Conservation (phyloP, 2,113 vertebrate genomes). For the Microcebus jonahi region DNA sequence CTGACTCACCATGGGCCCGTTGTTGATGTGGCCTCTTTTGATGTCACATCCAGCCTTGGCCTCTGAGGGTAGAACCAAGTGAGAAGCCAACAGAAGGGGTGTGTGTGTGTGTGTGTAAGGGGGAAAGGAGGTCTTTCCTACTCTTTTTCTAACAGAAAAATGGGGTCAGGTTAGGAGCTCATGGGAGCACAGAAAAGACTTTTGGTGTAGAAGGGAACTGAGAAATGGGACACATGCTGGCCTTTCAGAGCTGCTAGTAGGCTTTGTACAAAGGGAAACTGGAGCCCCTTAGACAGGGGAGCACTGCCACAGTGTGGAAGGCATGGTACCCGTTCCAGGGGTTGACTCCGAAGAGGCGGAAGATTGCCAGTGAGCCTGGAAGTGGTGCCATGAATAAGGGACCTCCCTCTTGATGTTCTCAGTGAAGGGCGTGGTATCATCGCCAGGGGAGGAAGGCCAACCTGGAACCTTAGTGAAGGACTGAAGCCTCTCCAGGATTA, state of each 20-base stretch:
- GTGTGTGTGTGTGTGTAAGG: too few species aligned
- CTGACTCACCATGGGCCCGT: neutral
- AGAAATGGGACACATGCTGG: neutral
- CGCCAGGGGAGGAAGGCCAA: rapidly evolving
- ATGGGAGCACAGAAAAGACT: neutral
- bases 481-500: neutral
- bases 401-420: neutral
- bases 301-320: neutral
- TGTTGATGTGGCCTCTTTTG: neutral
- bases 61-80: conserved; percentile 7
- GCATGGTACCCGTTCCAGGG: neutral
- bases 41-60: neutral
- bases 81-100: neutral
- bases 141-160: neutral
- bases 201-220: neutral
- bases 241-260: neutral
- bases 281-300: neutral
- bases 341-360: neutral
- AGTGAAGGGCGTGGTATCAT: neutral
- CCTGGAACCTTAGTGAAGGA: neutral
- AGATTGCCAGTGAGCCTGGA: neutral
- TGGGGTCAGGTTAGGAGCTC: neutral
- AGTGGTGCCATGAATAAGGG: neutral
- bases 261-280: neutral
- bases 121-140: neutral